Evolutionary conservation across 2,888 invertebrate species (phyloP), one percentile per base, ranked within the genome.

Genomic region (Ectemnius continuus): DNA sequence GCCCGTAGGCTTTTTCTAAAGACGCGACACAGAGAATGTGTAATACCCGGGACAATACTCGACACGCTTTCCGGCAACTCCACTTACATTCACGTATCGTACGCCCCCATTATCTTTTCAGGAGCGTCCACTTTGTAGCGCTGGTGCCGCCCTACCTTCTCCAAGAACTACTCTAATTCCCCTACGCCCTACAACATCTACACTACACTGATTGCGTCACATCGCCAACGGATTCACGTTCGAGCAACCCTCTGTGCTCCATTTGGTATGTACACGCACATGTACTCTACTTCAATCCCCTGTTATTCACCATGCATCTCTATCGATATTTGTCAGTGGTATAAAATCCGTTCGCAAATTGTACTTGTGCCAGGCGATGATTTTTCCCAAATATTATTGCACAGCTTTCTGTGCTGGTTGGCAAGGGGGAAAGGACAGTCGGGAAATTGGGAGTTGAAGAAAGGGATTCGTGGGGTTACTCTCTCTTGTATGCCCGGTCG

Each of bases 11-110:
- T 69, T 77, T 81, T 81, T 76, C 75, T 75, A 77, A 84, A 80
- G 82, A 78, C 80, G 77, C 74, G 78, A 80, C 84, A 84, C 77
- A 83, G 78, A 73, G 82, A 83, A 84, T 83, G 78, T 68, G 80
- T 84, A 83, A 83, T 83, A 82, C 70, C 71, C 46, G 69, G 84
- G 77, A 83, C 84, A 83, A 83, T 83, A 72, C 78, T 73, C 84
- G 82, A 82, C 83, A 83, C 84, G 83, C 77, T 83, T 83, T 80
- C 84, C 76, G 77, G 75, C 82, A 73, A 80, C 82, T 78, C 74
- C 75, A 67, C 84, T 82, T 73, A 78, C 82, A 82, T 84, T 83
- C 83, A 84, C 82, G 78, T 71, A 76, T 77, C 80, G 70, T 56
- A 75, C 80, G 75, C 71, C 70, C 36, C 77, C 75, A 83, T 84